Percentiles rank a stretch among this genome's conserved stretches.
These are phyloP conservation scores for Lasioglossum baleicum DNA, from an alignment of 1,140 invertebrate species.

Conservation along the genomic window DNA sequence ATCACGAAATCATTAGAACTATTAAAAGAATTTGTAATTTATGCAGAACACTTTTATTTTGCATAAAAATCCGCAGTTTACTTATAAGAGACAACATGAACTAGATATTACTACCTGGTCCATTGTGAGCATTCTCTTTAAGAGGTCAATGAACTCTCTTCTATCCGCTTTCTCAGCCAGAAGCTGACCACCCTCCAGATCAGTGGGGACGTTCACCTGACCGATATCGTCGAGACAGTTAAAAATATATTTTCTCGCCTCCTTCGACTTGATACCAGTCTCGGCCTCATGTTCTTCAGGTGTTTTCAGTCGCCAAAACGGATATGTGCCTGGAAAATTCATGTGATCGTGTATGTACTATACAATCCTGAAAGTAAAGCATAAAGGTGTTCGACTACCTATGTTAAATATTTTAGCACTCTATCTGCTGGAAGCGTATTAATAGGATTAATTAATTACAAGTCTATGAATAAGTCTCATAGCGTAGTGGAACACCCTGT, in stretches of 20 bases:
- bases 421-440: no score
- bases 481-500: not conserved
- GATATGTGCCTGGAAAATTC: constrained; percentile 85
- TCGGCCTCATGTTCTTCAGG: constrained; percentile 99
- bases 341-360: no score
- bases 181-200: constrained; percentile 96
- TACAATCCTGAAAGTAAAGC: no score
- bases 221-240: constrained; percentile 99
- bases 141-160: constrained; percentile 96
- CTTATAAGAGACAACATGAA: constrained; percentile 54
- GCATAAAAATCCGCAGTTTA: no score
- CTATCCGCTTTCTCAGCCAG: constrained; percentile 97
- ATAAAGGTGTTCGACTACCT: not conserved
- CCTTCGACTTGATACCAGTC: constrained; percentile 99
- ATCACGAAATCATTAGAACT: no score
- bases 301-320: constrained; percentile 98
- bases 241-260: constrained; percentile 99
- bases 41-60: no score
- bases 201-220: constrained; percentile 97
- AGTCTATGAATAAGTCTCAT: not conserved
- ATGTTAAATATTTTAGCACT: not conserved
- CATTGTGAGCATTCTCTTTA: constrained; percentile 98
- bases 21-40: no score
- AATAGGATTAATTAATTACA: no score
- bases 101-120: constrained; percentile 91